These are phyloP conservation scores for Sus scrofa DNA, from an alignment of 2,113 vertebrate species.

Conservation along the genomic window DNA sequence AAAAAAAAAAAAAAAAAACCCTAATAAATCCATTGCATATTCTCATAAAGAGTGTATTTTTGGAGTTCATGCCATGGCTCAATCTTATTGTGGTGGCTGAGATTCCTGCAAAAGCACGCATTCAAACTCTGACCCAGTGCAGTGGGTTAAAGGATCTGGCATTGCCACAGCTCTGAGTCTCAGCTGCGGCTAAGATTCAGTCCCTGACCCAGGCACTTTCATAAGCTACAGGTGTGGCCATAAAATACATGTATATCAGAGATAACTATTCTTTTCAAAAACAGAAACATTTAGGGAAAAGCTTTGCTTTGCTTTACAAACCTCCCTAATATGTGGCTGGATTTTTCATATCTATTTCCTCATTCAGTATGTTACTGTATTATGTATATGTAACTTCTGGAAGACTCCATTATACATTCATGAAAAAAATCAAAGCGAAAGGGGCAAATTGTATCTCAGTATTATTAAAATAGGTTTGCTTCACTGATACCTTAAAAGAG, in stretches of 20 bases:
- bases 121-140: too few relatives aligned
- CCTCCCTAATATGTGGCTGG: not conserved
- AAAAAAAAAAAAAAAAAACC: too few relatives aligned
- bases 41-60: not conserved
- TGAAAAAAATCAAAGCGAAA: not conserved
- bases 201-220: too few relatives aligned
- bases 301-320: not conserved
- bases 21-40: not conserved
- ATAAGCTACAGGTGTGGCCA: too few relatives aligned
- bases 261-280: conserved; percentile 7
- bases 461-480: not conserved
- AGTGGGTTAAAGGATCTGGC: too few relatives aligned
- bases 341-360: not conserved
- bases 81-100: too few relatives aligned
- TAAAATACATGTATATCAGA: too few relatives aligned
- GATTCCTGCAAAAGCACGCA: too few relatives aligned
- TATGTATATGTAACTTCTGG: not conserved
- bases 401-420: not conserved
- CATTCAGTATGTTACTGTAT: conserved; percentile 1
- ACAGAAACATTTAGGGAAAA: conserved; percentile 17
- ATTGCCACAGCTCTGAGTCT: too few relatives aligned
- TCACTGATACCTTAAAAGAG: not conserved
- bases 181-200: too few relatives aligned
- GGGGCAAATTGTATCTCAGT: not conserved
- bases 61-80: too few relatives aligned